A percentile compares a stretch with the other conserved stretches of the same genome.
phyloP scores from a whole-genome alignment of 2,888 invertebrate species.

The Drosophila fungiperda region DNA sequence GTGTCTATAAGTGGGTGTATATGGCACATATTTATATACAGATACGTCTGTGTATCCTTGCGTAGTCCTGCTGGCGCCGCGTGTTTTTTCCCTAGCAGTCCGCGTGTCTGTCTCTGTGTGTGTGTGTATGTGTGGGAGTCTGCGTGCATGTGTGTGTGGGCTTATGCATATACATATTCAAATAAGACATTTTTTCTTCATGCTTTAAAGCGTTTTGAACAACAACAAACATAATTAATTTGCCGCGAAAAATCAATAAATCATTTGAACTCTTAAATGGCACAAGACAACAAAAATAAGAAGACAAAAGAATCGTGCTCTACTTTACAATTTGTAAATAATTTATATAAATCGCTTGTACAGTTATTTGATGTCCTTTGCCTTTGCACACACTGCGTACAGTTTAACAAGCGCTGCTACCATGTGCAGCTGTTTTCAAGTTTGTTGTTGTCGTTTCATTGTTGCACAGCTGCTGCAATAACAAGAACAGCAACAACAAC shows the following conservation, averaged over 20 bases:
- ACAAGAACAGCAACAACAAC: constrained; percentile 13
- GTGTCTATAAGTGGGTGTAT: constrained; percentile 28
- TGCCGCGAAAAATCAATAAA: constrained; percentile 71
- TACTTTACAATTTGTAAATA: constrained; percentile 1
- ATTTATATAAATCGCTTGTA: constrained; percentile 38
- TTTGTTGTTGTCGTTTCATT: constrained; percentile 45
- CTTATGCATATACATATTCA: constrained; percentile 22
- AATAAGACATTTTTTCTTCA: constrained; percentile 37
- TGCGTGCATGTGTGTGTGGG: constrained; percentile 31
- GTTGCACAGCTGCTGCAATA: constrained; percentile 68
- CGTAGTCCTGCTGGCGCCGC: constrained; percentile 79
- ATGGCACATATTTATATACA: constrained; percentile 13
- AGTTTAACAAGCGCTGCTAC: constrained; percentile 50
- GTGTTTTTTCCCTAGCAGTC: constrained; percentile 61
- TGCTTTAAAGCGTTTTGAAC: constrained; percentile 13
- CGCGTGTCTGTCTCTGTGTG: constrained; percentile 38
- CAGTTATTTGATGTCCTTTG: constrained; percentile 49
- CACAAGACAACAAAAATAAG: background rate
- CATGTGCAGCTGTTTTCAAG: constrained; percentile 72
- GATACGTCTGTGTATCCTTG: constrained; percentile 65
- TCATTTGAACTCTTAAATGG: constrained; percentile 17
- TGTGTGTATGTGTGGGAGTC: constrained; percentile 29
- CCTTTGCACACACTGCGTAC: constrained; percentile 36
- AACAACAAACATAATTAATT: constrained; percentile 25
- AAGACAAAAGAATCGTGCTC: background rate